phyloP scores from a whole-genome alignment of 2,113 vertebrate genomes.

The Suricata suricatta region DNA sequence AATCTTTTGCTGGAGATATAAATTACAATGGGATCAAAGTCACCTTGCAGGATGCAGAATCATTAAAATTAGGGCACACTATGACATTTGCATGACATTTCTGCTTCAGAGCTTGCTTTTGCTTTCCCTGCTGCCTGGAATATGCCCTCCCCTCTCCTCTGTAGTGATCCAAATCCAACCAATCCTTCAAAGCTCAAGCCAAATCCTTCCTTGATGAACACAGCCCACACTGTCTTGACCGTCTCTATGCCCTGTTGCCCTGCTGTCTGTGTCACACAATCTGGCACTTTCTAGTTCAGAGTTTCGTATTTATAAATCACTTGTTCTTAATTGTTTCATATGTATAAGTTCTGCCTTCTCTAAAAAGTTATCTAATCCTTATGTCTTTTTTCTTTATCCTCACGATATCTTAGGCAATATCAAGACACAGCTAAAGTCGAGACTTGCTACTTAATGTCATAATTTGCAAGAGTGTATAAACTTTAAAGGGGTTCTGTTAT shows the following conservation, averaged over 20 bases:
- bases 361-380: neutral
- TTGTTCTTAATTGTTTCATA: slow-evolving; percentile 29
- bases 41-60: slow-evolving; percentile 46
- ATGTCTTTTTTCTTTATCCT: neutral
- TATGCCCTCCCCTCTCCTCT: slow-evolving; percentile 16
- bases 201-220: slow-evolving; percentile 73
- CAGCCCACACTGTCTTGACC: neutral
- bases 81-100: slow-evolving; percentile 80
- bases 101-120: slow-evolving; percentile 57
- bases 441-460: neutral
- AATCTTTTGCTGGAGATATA: slow-evolving; percentile 57
- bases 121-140: slow-evolving; percentile 53
- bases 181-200: slow-evolving; percentile 56
- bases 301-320: slow-evolving; percentile 8
- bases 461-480: neutral
- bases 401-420: neutral
- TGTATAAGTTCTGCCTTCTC: neutral
- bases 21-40: slow-evolving; percentile 72
- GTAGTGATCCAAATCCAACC: slow-evolving; percentile 61
- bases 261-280: slow-evolving; percentile 31
- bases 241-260: neutral
- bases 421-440: neutral
- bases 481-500: neutral
- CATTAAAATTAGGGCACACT: slow-evolving; percentile 69
- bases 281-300: slow-evolving; percentile 51